Base-by-base conservation (phyloP, 2,113 vertebrate genomes). In the Ceyx cyanopectus region DNA sequence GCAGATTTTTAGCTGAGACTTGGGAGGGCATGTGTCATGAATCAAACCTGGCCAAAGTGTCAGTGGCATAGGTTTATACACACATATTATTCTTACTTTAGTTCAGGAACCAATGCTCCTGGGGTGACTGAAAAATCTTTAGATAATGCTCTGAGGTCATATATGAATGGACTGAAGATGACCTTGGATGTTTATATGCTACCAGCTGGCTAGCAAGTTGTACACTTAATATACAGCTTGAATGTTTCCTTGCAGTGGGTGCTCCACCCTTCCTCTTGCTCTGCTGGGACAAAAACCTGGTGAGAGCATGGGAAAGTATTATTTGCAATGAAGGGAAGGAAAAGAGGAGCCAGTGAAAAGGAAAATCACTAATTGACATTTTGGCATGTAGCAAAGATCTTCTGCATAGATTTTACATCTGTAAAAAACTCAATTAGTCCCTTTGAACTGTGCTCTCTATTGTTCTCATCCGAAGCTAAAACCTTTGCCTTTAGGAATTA, bases 361-460 rank as follows among this genome's bases (percentile, higher is more conserved):
- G 65, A 93, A 94, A 94, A 78, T 51, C 57, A 56, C 19, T 75
- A 88, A 85, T 9, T 76, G 73, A 91, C 88, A 92, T 82, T 87
- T 90, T 95, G 92, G 72, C 92, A 81, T 12, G 16, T 63, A 75
- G 68, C 0, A 0, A 70, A 89, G 81, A 84, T 68, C 56, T 87
- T 87, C 57, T 85, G 63, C 45, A 85, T 37, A 82, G 83, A 85
- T 93, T 90, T 93, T 76, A 82, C 68, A 89, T 94, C 69, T 93
- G 73, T 72, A 65, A 22, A 58, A 90, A 94, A 46, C 53, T 88
- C 82, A 56, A 54, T 94, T 92, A 90, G 87, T 89, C 58, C 66
- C 43, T 93, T 79, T 86, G 75, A 95, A 90, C 48, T 69, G 15
- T 60, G 62, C 62, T 92, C 50, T 85, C 37, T 73, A 40, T 95